These are phyloP conservation scores for Ariopsis seemanni DNA, from an alignment of 2,113 vertebrate species.

Conservation along the genomic window DNA sequence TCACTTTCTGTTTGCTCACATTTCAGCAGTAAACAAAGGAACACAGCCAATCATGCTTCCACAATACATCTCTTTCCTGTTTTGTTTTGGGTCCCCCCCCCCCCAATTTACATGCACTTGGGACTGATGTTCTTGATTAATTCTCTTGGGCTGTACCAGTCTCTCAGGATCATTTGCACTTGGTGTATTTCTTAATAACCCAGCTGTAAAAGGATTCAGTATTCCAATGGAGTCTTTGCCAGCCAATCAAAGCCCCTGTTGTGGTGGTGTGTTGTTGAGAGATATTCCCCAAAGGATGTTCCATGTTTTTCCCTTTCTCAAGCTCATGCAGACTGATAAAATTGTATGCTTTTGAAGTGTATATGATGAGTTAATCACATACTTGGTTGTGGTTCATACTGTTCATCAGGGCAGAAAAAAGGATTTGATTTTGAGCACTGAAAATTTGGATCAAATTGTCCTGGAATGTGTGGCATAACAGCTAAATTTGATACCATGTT, in stretches of 20 bases:
- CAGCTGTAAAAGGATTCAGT: conserved; percentile 9
- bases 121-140: not conserved
- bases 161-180: not conserved
- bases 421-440: not conserved
- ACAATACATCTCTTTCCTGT: not conserved
- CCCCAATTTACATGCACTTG: not conserved
- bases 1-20: not conserved
- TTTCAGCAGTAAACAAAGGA: not conserved
- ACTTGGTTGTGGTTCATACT: not conserved
- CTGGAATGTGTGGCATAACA: not conserved
- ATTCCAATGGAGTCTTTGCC: conserved; percentile 5
- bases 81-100: not conserved
- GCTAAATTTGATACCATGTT: not conserved
- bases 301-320: conserved; percentile 4
- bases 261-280: conserved; percentile 37
- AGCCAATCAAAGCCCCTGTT: conserved; percentile 42
- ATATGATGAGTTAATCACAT: not conserved
- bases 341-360: not conserved
- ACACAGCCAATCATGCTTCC: not conserved
- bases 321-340: not conserved
- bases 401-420: not conserved
- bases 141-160: not conserved
- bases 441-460: not conserved
- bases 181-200: conserved; percentile 15
- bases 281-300: conserved; percentile 21